Conservation (phyloP, 2,797 vertebrate genomes). For the Gobionotothen gibberifrons region DNA sequence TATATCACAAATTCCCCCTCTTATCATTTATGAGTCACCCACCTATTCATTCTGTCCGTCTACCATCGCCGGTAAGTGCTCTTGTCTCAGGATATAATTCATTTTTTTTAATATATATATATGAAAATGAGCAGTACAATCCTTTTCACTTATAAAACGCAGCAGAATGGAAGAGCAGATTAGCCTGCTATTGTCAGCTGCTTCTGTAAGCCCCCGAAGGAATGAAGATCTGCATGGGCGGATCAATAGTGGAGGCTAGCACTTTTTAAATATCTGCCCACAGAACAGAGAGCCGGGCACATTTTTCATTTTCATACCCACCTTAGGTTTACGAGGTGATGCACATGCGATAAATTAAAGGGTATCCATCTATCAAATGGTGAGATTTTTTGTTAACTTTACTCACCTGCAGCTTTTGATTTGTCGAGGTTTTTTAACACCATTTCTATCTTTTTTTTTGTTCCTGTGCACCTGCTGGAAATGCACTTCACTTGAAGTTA, state of each 20-base stretch:
- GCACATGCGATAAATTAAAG: constrained; percentile 61
- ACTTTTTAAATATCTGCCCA: constrained; percentile 51
- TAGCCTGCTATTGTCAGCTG: constrained; percentile 59
- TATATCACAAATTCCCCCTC: constrained; percentile 33
- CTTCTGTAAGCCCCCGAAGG: constrained; percentile 54
- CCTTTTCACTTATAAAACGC: constrained; percentile 38
- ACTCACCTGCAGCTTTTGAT: constrained; percentile 56
- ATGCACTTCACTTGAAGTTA: constrained; percentile 62
- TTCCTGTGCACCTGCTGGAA: constrained; percentile 46
- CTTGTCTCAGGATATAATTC: constrained; percentile 37
- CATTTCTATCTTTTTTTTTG: constrained; percentile 48
- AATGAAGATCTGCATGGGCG: constrained; percentile 56
- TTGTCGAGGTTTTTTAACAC: constrained; percentile 51
- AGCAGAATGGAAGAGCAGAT: constrained; percentile 57
- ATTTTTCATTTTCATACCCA: constrained; percentile 57
- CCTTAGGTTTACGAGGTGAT: constrained; percentile 41
- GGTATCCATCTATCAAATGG: constrained; percentile 53
- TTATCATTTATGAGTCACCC: constrained; percentile 31
- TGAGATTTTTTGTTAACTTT: constrained; percentile 56
- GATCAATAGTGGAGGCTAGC: constrained; percentile 58
- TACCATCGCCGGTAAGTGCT: constrained; percentile 26
- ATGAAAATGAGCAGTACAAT: constrained; percentile 31
- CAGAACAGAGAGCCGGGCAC: constrained; percentile 39
- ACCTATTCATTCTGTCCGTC: constrained; percentile 19
- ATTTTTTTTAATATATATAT: constrained; percentile 6